phyloP scores from a whole-genome alignment of 30 jellyfish, hydroid and myxozoan species.

The Morbakka virulenta region DNA sequence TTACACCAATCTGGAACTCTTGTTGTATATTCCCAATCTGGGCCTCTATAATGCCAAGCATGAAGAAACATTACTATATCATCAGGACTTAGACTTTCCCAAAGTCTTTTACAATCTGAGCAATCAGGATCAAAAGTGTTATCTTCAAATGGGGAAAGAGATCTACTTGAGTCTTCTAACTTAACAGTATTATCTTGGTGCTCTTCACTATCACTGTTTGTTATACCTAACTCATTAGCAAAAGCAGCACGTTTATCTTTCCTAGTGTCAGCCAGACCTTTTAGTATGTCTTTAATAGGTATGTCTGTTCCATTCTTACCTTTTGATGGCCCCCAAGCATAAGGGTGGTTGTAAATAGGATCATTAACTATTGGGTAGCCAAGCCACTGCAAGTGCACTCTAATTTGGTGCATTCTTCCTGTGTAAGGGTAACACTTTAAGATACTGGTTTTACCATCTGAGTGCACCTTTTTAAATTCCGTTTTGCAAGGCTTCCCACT shows the following conservation, averaged over 20 bases:
- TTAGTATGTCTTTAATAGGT: slow-evolving; percentile 43
- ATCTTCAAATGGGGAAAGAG: neutral
- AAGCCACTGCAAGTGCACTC: slow-evolving; percentile 97
- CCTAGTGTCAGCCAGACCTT: slow-evolving; percentile 48
- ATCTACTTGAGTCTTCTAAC: neutral
- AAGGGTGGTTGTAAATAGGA: slow-evolving; percentile 94
- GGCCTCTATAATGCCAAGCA: slow-evolving; percentile 80
- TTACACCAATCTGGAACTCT: slow-evolving; percentile 65
- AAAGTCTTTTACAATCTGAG: slow-evolving; percentile 69
- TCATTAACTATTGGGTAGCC: slow-evolving; percentile 93
- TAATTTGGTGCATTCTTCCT: slow-evolving; percentile 98
- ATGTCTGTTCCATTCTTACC: slow-evolving; percentile 77
- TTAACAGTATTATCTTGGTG: neutral
- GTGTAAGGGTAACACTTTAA: slow-evolving; percentile 83
- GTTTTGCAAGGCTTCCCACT: slow-evolving; percentile 90
- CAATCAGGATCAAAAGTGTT: slow-evolving; percentile 65
- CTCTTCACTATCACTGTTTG: neutral
- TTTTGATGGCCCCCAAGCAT: slow-evolving; percentile 83
- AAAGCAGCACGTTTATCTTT: slow-evolving; percentile 20
- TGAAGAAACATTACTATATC: slow-evolving; percentile 89
- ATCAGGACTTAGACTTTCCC: slow-evolving; percentile 64
- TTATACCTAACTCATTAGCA: neutral
- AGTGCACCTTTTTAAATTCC: slow-evolving; percentile 37
- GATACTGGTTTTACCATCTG: slow-evolving; percentile 71
- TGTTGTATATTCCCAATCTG: slow-evolving; percentile 75